Percentiles rank a stretch among this genome's conserved stretches.
Conservation (phyloP, 2,888 invertebrate genomes). For the Miltochrista miniata region DNA sequence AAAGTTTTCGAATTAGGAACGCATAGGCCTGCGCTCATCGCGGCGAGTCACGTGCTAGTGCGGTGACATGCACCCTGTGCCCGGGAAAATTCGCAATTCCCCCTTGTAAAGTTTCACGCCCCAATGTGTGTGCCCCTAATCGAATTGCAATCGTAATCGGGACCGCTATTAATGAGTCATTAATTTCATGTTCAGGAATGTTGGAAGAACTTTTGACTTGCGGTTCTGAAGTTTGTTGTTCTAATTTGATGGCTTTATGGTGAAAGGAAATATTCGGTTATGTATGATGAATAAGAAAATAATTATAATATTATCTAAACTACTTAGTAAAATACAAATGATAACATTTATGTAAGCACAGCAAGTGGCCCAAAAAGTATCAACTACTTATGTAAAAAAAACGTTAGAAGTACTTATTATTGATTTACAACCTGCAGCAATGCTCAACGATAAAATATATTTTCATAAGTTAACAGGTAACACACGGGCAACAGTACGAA, state of each 20-base stretch:
- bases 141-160: conserved; percentile 68
- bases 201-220: conserved; percentile 57
- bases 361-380: no score
- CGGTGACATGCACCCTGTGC: conserved; percentile 65
- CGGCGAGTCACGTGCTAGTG: conserved; percentile 77
- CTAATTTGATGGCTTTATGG: conserved; percentile 17
- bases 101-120: conserved; percentile 54
- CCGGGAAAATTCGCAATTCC: conserved; percentile 70
- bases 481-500: no score
- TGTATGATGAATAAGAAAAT: conserved; percentile 8
- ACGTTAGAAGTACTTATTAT: no score
- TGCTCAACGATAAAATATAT: no score
- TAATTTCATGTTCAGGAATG: conserved; percentile 59
- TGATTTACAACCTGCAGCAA: no score
- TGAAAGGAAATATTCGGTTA: conserved; percentile 9
- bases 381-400: no score
- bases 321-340: no score
- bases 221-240: conserved; percentile 29
- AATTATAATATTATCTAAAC: no score
- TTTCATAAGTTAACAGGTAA: no score
- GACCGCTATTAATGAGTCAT: conserved; percentile 71
- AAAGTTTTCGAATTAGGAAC: conserved; percentile 53
- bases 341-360: no score
- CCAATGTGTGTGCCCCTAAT: conserved; percentile 58
- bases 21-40: conserved; percentile 73